Conservation (phyloP, 2,113 vertebrate genomes). For the Pterophyllum scalare region DNA sequence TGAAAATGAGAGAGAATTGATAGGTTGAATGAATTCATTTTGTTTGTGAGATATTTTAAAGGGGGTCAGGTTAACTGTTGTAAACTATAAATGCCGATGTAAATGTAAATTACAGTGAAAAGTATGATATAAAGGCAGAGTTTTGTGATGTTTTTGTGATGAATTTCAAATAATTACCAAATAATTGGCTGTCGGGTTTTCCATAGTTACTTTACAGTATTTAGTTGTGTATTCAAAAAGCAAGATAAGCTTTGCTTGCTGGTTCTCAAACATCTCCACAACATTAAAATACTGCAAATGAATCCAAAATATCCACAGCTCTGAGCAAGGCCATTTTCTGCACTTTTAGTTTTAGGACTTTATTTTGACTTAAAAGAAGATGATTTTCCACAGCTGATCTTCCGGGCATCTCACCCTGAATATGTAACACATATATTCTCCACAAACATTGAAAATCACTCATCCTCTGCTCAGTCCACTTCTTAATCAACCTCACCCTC, state of each 20-base stretch:
- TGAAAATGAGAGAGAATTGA: neutral
- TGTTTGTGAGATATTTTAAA: neutral
- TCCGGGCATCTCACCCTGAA: slow-evolving; percentile 23
- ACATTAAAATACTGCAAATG: neutral
- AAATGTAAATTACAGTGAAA: neutral
- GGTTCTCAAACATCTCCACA: neutral
- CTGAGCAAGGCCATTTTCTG: neutral
- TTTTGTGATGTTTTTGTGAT: neutral
- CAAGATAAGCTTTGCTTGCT: neutral
- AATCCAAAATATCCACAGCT: neutral
- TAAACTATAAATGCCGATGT: neutral
- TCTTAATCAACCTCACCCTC: slow-evolving; percentile 69
- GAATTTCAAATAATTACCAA: neutral
- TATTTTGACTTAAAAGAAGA: slow-evolving; percentile 6
- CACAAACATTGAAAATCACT: slow-evolving; percentile 40
- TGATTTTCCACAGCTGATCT: slow-evolving; percentile 9
- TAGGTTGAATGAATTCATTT: neutral
- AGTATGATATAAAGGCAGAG: neutral
- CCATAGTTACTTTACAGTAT: neutral
- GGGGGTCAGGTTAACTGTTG: too few relatives aligned
- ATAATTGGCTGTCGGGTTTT: neutral
- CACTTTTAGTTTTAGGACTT: slow-evolving; percentile 1
- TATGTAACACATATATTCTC: slow-evolving; percentile 32
- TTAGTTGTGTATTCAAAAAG: neutral
- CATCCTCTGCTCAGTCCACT: slow-evolving; percentile 49